Evolutionary conservation across 2,113 vertebrate species (phyloP), one percentile per base, ranked within the genome.

Genomic region (Muntiacus muntjak): DNA sequence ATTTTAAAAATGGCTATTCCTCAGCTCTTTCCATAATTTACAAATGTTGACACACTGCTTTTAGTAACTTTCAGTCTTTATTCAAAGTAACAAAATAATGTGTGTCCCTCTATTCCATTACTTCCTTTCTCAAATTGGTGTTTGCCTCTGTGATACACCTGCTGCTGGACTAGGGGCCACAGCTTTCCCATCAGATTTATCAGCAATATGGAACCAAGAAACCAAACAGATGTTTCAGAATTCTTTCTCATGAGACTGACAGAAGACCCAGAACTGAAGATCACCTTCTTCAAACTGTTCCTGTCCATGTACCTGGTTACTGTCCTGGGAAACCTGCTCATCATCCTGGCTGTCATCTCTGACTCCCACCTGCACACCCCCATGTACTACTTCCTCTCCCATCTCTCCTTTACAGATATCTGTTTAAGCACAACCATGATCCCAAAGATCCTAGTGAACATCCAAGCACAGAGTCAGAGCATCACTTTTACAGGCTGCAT

Each of bases 391-490:
- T 78, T 97, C 23, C 84, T 97, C 14, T 47, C 21, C 6, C 84
- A 25, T 9, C 54, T 95, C 4, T 95, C 89, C 23, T 28, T 90
- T 2, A 52, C 25, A 17, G 95, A 96, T 33, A 40, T 97, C 45
- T 90, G 93, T 28, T 33, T 96, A 5, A 89, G 45, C 23, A 74
- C 71, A 9, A 52, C 58, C 54, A 87, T 13, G 0, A 7, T 97
- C 30, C 93, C 95, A 25, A 97, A 97, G 86, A 97, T 95, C 60
- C 86, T 97, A 33, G 26, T 2, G 3, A 96, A 95, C 54, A 74
- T 95, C 11, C 52, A 62, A 15, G 0, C 81, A 0, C 36, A 57
- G 25, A 62, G 1, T 28, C 71, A 60, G 25, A 26, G 33, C 52
- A 95, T 96, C 81, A 40, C 36, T 9, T 93, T 58, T 2, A 3